These are phyloP conservation scores for Chloroceryle aenea DNA, from an alignment of 2,113 vertebrate species.

Conservation along the genomic window DNA sequence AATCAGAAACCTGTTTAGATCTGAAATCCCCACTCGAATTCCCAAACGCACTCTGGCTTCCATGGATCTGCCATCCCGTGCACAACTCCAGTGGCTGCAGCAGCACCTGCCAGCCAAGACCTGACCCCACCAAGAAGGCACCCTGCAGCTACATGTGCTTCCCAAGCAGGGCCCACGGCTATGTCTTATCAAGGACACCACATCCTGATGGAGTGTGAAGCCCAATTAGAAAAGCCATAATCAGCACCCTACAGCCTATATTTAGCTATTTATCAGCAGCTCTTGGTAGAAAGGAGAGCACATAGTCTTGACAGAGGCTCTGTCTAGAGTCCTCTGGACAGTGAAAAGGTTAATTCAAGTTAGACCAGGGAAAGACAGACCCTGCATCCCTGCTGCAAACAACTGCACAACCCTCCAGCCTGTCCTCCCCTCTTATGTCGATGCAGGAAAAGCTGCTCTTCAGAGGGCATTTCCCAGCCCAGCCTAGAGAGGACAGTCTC, in stretches of 20 bases:
- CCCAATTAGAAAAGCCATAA: slow-evolving; percentile 18
- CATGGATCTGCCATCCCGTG: neutral
- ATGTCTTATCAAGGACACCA: neutral
- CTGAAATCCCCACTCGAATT: neutral
- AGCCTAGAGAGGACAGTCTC: rapidly evolving
- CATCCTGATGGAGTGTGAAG: neutral
- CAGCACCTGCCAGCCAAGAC: neutral
- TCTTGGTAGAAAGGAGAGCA: neutral
- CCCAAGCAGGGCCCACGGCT: neutral
- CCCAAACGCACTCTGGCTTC: neutral
- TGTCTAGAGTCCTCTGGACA: neutral
- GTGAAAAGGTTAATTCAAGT: neutral
- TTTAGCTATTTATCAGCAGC: neutral
- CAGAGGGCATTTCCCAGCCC: neutral
- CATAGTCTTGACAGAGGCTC: too few species aligned
- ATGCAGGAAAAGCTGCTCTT: neutral
- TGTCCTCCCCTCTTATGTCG: rapidly evolving
- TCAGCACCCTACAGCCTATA: neutral
- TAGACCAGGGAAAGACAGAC: neutral
- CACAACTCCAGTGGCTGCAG: neutral
- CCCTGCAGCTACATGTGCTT: neutral
- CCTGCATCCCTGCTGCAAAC: neutral
- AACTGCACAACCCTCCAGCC: neutral
- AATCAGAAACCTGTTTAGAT: neutral
- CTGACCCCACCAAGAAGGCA: neutral